phyloP scores from a whole-genome alignment of 2,113 vertebrate species.

The Lampris megalopsis region DNA sequence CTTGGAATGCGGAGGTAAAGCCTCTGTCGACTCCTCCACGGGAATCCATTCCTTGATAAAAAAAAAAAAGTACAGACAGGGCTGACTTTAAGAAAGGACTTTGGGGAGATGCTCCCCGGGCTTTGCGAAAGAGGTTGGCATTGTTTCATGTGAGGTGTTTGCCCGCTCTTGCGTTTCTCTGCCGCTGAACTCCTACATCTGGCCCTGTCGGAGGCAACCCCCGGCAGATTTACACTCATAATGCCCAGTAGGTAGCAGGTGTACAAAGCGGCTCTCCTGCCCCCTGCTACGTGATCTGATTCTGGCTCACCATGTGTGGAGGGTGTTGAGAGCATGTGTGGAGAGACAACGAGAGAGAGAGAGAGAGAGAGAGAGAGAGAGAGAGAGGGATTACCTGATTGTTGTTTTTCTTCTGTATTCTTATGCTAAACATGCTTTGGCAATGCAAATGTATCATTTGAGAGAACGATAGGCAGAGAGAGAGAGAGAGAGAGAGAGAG shows the following conservation, averaged over 20 bases:
- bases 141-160: slow-evolving; percentile 32
- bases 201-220: slow-evolving; percentile 34
- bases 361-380: not conserved
- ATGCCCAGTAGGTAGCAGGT: slow-evolving; percentile 40
- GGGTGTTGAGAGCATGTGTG: slow-evolving; percentile 8
- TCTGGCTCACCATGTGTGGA: slow-evolving; percentile 23
- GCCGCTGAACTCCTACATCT: slow-evolving; percentile 49
- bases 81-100: slow-evolving; percentile 40
- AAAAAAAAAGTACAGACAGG: slow-evolving; percentile 32
- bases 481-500: no score
- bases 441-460: slow-evolving; percentile 8
- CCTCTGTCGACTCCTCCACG: slow-evolving; percentile 55
- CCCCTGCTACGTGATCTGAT: slow-evolving; percentile 41
- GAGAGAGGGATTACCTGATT: not conserved
- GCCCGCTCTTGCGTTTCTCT: slow-evolving; percentile 15
- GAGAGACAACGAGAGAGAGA: not conserved
- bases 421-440: no score
- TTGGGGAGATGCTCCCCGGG: slow-evolving; percentile 45
- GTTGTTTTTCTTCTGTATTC: no score
- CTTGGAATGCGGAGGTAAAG: slow-evolving; percentile 69
- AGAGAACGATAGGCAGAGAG: not conserved
- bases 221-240: slow-evolving; percentile 48
- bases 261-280: slow-evolving; percentile 29
- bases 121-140: slow-evolving; percentile 22
- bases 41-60: slow-evolving; percentile 59